Base-by-base conservation (phyloP, 37 sponge, comb jelly and placozoan species). In the Cladorhizidae sp. region DNA sequence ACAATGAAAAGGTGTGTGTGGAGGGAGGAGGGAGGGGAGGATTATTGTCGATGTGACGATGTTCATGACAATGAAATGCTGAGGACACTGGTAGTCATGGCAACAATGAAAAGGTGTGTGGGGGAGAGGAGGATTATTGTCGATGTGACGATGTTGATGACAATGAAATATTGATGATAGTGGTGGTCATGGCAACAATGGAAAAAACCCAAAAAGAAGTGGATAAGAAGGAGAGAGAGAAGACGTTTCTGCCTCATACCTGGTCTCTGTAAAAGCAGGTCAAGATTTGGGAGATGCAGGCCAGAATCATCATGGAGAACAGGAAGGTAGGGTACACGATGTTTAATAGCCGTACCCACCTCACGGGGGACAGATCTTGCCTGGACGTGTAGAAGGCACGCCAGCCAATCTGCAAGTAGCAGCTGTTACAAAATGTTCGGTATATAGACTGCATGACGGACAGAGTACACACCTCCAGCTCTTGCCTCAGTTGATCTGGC, bases 321-420 rank as follows among this genome's bases (percentile, higher is more conserved):
- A 93, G 67, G 42, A 85, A 20, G 43, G 64, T 17, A 17, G 93
- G 93, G 68, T 93, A 93, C 43, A 83, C 23, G 17, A 88, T 28
- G 64, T 93, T 93, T 20, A 75, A 31, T 25, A 83, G 0, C 1
- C 37, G 58, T 9, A 69, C 32, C 8, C n/a, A 76, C 20, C 29
- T 25, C 9, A 80, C 75, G 1, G 37, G 63, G 9, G 62, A 37
- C 18, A 80, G 61, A 33, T 80, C 81, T 29, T 62, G 71, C 0
- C 56, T 31, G 23, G 55, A 23, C 2, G 55, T 32, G 32, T 65
- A 76, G 31, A 75, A 72, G 12, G 40, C 39, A 0, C 90, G 51
- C 90, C 90, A 90, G 17, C 90, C 90, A 80, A 90, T 85, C 90
- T 90, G n/a, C n/a, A n/a, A n/a, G n/a, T n/a, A n/a, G n/a, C n/a